These are phyloP conservation scores for Sclerodermus sp. DNA, from an alignment of 2,888 invertebrate genomes.

Conservation along the genomic window DNA sequence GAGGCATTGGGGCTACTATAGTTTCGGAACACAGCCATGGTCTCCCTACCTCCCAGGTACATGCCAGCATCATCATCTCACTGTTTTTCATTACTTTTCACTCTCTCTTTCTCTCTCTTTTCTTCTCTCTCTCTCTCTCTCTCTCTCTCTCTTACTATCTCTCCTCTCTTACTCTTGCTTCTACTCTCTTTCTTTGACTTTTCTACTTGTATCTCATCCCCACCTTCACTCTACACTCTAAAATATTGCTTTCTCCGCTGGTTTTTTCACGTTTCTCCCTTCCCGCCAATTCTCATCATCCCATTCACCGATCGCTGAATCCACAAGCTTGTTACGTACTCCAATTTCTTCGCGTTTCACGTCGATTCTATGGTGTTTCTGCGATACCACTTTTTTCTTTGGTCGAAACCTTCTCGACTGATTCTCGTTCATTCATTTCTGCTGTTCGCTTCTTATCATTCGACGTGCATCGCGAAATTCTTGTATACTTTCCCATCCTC, in stretches of 20 bases:
- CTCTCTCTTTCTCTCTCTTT: constrained; percentile 24
- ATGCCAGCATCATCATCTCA: constrained; percentile 53
- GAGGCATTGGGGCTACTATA: constrained; percentile 58
- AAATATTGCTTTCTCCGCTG: too few species aligned
- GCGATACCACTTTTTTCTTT: too few species aligned
- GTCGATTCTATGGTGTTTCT: too few species aligned
- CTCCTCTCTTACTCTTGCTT: constrained; percentile 10
- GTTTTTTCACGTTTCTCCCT: too few species aligned
- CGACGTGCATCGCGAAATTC: constrained; percentile 34
- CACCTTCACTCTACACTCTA: too few species aligned
- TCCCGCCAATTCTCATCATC: too few species aligned
- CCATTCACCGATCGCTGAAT: constrained; percentile 21
- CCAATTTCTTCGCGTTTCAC: too few species aligned
- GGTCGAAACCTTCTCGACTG: too few species aligned
- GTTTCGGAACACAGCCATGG: constrained; percentile 68
- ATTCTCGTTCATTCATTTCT: constrained; percentile 32
- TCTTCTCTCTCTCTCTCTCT: constrained; percentile 1
- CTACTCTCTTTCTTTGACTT: constrained; percentile 11
- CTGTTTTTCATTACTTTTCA: constrained; percentile 19
- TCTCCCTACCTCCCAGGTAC: constrained; percentile 68
- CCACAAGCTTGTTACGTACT: too few species aligned
- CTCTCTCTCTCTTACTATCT: neutral
- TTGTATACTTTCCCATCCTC: too few species aligned
- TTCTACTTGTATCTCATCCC: constrained; percentile 12
- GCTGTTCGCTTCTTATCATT: constrained; percentile 18